phyloP scores from a whole-genome alignment of 2,113 vertebrate genomes.

The Salvelinus fontinalis region DNA sequence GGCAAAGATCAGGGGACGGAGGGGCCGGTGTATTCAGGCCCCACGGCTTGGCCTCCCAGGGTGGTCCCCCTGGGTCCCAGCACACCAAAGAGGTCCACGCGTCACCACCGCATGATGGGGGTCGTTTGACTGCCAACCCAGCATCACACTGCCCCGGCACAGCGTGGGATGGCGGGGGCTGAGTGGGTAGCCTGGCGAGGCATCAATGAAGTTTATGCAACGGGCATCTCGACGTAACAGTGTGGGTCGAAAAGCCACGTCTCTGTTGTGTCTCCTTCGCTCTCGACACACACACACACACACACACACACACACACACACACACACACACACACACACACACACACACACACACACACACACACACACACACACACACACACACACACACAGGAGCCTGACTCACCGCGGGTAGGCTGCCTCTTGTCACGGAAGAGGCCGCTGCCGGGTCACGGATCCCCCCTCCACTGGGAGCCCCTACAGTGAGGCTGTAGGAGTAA shows the following conservation, averaged over 20 bases:
- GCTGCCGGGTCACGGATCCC: background rate
- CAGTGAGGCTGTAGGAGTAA: background rate
- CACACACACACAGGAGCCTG: no score
- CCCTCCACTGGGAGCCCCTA: background rate
- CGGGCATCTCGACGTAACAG: background rate
- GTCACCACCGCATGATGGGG: background rate
- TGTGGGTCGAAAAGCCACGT: constrained; percentile 9
- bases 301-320: background rate
- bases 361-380: no score
- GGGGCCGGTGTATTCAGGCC: constrained; percentile 13
- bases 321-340: no score
- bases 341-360: background rate
- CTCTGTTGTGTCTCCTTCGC: background rate
- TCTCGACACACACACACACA: background rate
- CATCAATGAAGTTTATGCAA: constrained; percentile 12
- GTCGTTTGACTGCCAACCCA: constrained; percentile 4
- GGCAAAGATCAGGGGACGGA: constrained; percentile 3
- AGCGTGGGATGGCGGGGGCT: background rate
- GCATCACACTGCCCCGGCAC: constrained; percentile 12
- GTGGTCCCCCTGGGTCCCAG: background rate
- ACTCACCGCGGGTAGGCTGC: no score
- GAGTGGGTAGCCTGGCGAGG: constrained; percentile 32
- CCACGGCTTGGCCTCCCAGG: background rate
- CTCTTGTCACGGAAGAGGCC: constrained; percentile 5
- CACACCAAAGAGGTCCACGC: background rate